These are phyloP conservation scores for Micromys minutus DNA, from an alignment of 2,113 vertebrate genomes.

Conservation along the genomic window DNA sequence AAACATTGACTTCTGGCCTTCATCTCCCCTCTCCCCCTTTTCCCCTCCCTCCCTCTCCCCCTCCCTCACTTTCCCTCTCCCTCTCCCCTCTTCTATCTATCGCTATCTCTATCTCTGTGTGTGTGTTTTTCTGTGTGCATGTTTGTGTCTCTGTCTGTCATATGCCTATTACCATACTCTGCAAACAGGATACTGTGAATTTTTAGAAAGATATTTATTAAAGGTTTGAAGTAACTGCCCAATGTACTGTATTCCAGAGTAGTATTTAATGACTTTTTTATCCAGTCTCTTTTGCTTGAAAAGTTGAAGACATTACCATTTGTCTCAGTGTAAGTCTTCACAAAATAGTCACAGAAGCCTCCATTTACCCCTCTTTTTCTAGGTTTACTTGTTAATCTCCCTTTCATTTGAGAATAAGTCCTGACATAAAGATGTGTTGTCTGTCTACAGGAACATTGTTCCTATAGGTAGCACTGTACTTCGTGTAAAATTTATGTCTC, in stretches of 20 bases:
- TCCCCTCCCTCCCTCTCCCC: no score
- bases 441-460: neutral
- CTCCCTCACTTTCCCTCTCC: no score
- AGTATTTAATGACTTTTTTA: neutral
- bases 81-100: no score
- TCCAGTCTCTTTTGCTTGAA: conserved; percentile 6
- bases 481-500: conserved; percentile 39
- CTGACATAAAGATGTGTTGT: conserved; percentile 54
- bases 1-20: neutral
- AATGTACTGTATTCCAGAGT: conserved; percentile 41
- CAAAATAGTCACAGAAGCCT: conserved; percentile 14
- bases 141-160: no score
- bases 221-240: conserved; percentile 31
- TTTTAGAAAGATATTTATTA: conserved; percentile 35
- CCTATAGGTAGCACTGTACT: conserved; percentile 6
- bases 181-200: neutral
- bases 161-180: neutral
- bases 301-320: conserved; percentile 24
- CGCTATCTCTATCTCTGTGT: no score
- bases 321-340: conserved; percentile 10
- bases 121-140: no score
- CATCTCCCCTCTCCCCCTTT: neutral
- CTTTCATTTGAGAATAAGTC: neutral
- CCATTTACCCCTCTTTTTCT: neutral
- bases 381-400: neutral